Evolutionary conservation across 64 coral and sea anemone species (phyloP).

Genomic region (Hydrozoanthus tunicans): DNA sequence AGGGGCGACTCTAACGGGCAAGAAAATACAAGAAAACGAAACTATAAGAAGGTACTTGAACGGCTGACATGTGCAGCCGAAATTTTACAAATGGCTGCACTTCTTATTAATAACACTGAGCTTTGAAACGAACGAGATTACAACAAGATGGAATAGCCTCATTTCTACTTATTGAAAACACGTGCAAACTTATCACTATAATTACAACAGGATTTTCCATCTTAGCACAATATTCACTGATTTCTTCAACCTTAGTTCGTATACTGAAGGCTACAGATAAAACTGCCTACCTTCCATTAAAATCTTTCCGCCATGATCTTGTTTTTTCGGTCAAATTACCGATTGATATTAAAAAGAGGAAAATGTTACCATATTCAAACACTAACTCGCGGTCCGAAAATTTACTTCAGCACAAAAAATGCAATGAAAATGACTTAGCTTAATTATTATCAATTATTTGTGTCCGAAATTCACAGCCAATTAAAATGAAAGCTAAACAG

Average conservation of each 20-base stretch:
- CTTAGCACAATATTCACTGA: not conserved
- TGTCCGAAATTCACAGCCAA: slow-evolving; percentile 71
- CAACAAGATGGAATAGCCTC: not conserved
- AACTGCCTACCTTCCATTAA: not conserved
- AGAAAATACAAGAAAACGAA: too few relatives aligned
- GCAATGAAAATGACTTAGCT: slow-evolving; percentile 63
- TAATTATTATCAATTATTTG: slow-evolving; percentile 80
- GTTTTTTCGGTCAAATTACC: not conserved
- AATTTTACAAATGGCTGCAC: not conserved
- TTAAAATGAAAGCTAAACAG: slow-evolving; percentile 80
- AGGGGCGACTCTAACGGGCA: too few relatives aligned
- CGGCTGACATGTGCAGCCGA: not conserved
- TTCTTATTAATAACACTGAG: not conserved
- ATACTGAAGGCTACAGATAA: not conserved
- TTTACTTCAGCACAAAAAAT: slow-evolving; percentile 56
- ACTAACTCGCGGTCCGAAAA: not conserved
- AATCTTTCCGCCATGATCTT: not conserved
- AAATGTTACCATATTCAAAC: not conserved
- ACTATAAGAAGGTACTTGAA: too few relatives aligned
- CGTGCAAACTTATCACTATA: not conserved
- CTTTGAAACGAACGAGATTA: too few relatives aligned
- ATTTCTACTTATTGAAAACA: not conserved
- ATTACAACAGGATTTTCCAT: not conserved
- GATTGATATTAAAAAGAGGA: not conserved
- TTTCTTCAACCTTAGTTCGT: not conserved